Evolutionary conservation across 2,113 vertebrate genomes (phyloP).

Genomic region (Sardina pilchardus): DNA sequence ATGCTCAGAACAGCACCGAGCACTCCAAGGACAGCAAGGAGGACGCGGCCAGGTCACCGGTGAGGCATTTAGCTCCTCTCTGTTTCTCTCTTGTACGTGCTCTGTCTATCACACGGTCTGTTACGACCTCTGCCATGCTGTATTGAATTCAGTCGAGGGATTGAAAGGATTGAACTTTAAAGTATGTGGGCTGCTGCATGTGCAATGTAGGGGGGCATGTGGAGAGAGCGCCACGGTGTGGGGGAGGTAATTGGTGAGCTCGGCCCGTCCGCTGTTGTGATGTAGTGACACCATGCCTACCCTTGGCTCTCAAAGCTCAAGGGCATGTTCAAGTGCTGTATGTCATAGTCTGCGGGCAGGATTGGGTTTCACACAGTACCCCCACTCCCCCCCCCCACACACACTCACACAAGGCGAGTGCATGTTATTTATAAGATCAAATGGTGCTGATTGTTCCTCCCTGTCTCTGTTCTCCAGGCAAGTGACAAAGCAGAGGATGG

Average conservation of each 20-base stretch:
- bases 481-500: constrained; percentile 48
- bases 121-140: neutral
- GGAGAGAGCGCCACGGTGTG: neutral
- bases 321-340: neutral
- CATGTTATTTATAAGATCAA: neutral
- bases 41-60: neutral
- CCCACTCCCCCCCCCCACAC: neutral
- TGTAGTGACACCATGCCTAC: neutral
- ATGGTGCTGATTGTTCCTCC: neutral
- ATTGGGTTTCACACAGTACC: neutral
- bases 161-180: neutral
- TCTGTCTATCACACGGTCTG: neutral
- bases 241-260: neutral
- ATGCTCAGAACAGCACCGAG: constrained; percentile 51
- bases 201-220: neutral
- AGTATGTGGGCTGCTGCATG: neutral
- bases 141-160: neutral
- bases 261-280: neutral
- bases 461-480: constrained; percentile 47
- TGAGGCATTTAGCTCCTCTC: constrained; percentile 18
- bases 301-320: neutral
- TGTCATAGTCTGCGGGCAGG: neutral
- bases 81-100: neutral
- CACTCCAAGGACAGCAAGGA: constrained; percentile 49
- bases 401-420: neutral